These are phyloP conservation scores for Suncus etruscus DNA, from an alignment of 2,113 vertebrate species.

Conservation along the genomic window DNA sequence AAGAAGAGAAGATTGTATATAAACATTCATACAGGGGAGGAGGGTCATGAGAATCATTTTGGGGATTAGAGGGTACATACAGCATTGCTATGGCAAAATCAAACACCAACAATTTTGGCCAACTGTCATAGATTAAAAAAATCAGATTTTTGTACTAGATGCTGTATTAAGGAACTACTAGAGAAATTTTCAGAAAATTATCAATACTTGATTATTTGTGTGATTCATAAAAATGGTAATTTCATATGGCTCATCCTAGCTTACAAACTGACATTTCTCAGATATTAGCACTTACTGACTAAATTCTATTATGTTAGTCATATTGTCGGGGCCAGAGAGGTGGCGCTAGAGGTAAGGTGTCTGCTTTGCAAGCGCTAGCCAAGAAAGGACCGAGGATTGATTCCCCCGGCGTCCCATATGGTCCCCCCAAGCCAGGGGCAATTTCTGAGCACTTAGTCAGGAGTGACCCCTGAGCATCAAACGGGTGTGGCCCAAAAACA, in stretches of 20 bases:
- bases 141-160: conserved; percentile 31
- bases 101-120: neutral
- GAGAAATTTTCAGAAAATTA: neutral
- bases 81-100: neutral
- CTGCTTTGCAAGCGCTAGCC: no score
- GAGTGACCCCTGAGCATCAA: no score
- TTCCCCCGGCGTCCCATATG: no score
- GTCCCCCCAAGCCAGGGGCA: no score
- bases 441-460: no score
- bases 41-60: neutral
- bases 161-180: neutral
- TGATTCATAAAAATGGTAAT: conserved; percentile 8
- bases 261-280: neutral
- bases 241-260: neutral
- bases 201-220: neutral
- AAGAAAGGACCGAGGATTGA: no score
- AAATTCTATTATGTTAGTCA: neutral
- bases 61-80: neutral
- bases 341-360: no score
- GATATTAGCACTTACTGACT: neutral
- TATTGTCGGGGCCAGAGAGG: no score
- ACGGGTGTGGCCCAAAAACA: no score
- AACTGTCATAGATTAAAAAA: conserved; percentile 1
- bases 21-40: neutral
- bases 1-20: neutral